Percentiles rank a stretch among this genome's conserved stretches.
These are phyloP conservation scores for Cossypha caffra DNA, from an alignment of 2,797 vertebrate genomes.

Conservation along the genomic window DNA sequence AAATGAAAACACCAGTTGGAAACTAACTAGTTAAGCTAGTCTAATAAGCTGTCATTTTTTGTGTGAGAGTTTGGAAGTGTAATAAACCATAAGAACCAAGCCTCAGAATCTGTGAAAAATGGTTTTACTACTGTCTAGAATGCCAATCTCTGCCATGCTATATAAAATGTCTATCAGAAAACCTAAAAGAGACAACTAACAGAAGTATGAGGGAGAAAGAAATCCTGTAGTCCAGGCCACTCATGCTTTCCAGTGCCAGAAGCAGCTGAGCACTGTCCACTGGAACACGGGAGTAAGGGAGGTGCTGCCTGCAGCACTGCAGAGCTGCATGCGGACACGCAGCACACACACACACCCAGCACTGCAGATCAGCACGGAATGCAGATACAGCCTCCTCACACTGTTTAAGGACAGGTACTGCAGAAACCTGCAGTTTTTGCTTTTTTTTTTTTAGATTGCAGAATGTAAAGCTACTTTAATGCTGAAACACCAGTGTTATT, in stretches of 20 bases:
- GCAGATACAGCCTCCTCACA: background rate
- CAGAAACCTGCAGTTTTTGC: background rate
- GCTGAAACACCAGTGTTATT: background rate
- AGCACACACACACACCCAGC: background rate
- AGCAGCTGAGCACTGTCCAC: background rate
- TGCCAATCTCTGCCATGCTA: background rate
- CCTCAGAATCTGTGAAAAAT: background rate
- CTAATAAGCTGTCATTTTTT: background rate
- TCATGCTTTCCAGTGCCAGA: background rate
- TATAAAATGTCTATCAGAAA: background rate
- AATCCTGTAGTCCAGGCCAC: background rate
- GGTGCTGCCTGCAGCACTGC: background rate
- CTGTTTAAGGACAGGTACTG: background rate
- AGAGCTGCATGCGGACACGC: background rate
- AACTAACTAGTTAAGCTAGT: background rate
- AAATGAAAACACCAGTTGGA: background rate
- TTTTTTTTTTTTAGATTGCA: background rate
- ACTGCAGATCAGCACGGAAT: background rate
- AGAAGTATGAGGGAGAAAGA: background rate
- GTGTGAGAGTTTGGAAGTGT: background rate
- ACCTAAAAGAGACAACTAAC: background rate
- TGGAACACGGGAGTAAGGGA: accelerated
- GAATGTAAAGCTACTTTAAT: background rate
- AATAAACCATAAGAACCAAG: background rate
- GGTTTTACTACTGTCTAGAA: background rate